These are phyloP conservation scores for Arion vulgaris DNA, from an alignment of 1,140 invertebrate genomes.

Conservation along the genomic window DNA sequence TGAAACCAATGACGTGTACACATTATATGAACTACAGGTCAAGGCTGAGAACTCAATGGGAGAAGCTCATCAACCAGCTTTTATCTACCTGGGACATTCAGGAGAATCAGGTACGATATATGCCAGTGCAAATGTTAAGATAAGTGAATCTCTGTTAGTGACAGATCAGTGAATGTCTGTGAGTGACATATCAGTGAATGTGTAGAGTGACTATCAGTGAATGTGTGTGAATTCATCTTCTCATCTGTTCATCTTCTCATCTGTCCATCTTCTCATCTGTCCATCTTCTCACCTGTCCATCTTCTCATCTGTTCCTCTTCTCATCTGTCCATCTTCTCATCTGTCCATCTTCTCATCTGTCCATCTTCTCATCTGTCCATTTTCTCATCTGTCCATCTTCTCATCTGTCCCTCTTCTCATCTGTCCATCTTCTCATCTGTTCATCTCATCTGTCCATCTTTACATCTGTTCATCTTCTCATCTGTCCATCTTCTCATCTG, in stretches of 20 bases:
- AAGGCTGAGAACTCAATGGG: conserved; percentile 92
- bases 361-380: too few species aligned
- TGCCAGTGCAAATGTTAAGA: too few species aligned
- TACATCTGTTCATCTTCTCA: background rate
- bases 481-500: background rate
- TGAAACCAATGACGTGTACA: conserved; percentile 85
- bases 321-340: background rate
- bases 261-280: too few species aligned
- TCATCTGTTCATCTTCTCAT: too few species aligned
- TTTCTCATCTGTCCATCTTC: too few species aligned
- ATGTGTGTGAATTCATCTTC: too few species aligned
- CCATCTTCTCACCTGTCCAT: background rate
- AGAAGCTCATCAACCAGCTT: conserved; percentile 83
- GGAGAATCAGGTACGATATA: conserved; percentile 91
- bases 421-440: background rate
- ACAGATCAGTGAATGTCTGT: too few species aligned
- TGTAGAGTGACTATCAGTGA: too few species aligned
- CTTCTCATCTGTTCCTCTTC: background rate
- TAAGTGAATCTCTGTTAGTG: too few species aligned
- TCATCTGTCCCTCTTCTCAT: too few species aligned
- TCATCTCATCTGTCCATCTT: background rate
- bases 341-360: background rate
- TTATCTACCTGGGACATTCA: conserved; percentile 89
- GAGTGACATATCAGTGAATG: too few species aligned
- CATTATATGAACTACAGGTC: conserved; percentile 91